Evolutionary conservation across 2,888 invertebrate genomes (phyloP), one percentile per base, ranked within the genome.

Genomic region (Sipunculus nudus): DNA sequence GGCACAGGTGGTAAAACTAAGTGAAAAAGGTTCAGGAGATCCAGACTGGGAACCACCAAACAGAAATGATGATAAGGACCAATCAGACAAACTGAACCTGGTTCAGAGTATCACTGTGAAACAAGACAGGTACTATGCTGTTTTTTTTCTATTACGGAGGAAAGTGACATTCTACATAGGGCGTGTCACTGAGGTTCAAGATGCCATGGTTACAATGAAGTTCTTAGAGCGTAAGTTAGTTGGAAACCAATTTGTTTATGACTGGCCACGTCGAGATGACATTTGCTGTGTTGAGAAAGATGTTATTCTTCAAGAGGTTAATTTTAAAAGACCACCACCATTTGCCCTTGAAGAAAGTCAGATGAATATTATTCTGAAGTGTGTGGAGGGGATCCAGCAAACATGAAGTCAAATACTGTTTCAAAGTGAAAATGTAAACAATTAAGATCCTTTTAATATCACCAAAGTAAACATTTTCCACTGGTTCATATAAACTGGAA

Each of bases 211-310:
- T n/a, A 29, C 16, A 4, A 28, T 53, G 40, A 53, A 53, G 21
- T 53, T 53, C 32, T n/a, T 53, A 13, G 53, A 53, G 32, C 21
- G 41, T n/a, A 53, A 53, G 29, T 53, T 13, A 3, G 53, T 5
- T 10, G 32, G n/a, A 23, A 16, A 10, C 8, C 13, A 25, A n/a
- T 53, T 41, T 41, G 40, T 40, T 40, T 40, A 40, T 40, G 53
- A 53, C 41, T 53, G 53, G 53, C 41, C 53, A 39, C 53, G 43
- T 16, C 28, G 53, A 19, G 53, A 53, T 53, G 53, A 53, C 29
- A 29, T 40, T 10, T 1, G 26, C n/a, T 19, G 31, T 8, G 41
- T 53, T 13, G 26, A 53, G 19, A 25, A n/a, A 23, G 23, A 38
- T 29, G 16, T 40, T 10, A 26, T 53, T 16, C 41, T 53, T 13